Percentiles rank a stretch among this genome's conserved stretches.
Evolutionary conservation across 2,797 vertebrate species (phyloP).

Genomic region (Erpetoichthys calabaricus): DNA sequence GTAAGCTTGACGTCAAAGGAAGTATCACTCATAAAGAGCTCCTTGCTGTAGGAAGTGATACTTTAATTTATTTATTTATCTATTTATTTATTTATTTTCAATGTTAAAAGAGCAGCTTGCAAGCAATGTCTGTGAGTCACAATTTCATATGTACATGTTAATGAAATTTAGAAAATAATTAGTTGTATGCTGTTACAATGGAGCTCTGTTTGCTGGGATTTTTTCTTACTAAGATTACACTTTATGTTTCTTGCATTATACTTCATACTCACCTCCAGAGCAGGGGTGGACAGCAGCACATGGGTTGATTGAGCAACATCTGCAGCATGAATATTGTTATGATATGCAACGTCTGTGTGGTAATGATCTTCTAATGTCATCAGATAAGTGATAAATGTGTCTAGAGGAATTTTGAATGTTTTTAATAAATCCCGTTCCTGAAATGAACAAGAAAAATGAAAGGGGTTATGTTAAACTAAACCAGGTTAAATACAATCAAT

Average conservation of each 20-base stretch:
- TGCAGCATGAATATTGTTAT: slow-evolving; percentile 96
- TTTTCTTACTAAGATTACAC: background rate
- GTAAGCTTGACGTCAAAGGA: too few species aligned
- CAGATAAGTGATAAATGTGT: slow-evolving; percentile 94
- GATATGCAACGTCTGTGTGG: slow-evolving; percentile 90
- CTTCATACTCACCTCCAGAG: slow-evolving; percentile 64
- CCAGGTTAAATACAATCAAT: too few species aligned
- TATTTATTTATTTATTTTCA: too few species aligned
- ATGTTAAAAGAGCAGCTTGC: too few species aligned
- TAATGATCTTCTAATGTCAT: slow-evolving; percentile 99
- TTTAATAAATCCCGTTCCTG: slow-evolving; percentile 94
- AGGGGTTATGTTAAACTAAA: too few species aligned
- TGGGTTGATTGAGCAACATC: slow-evolving; percentile 97
- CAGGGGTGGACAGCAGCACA: slow-evolving; percentile 86
- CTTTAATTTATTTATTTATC: too few species aligned
- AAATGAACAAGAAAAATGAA: slow-evolving; percentile 15
- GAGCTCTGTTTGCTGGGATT: background rate
- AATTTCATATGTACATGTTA: too few species aligned
- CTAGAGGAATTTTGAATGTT: slow-evolving; percentile 95
- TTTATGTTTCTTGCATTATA: slow-evolving; percentile 13
- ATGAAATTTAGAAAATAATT: too few species aligned
- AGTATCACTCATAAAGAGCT: too few species aligned
- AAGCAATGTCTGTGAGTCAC: too few species aligned
- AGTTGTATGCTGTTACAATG: background rate
- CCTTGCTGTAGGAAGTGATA: too few species aligned